Conservation (phyloP, 1,140 invertebrate genomes). For the Drosophila arawakana region DNA sequence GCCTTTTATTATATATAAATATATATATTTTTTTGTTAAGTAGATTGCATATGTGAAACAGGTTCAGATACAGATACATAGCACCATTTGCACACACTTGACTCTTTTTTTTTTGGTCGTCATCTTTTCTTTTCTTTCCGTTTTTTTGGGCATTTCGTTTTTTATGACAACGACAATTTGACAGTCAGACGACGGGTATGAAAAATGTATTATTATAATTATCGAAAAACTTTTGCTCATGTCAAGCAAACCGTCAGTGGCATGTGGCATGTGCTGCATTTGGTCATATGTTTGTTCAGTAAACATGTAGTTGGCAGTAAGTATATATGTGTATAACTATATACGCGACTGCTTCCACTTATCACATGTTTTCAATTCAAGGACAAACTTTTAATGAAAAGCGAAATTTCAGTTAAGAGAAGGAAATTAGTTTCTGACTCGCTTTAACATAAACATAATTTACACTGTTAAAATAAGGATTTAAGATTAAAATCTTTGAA, state of each 20-base stretch:
- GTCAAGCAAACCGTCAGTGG: conserved; percentile 23
- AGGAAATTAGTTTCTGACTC: no score
- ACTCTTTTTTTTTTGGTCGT: conserved; percentile 36
- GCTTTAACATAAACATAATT: no score
- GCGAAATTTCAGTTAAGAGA: neutral
- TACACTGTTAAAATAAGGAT: no score
- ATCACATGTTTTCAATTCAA: conserved; percentile 35
- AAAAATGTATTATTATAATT: conserved; percentile 73
- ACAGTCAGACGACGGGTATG: conserved; percentile 27
- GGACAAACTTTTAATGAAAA: conserved; percentile 26
- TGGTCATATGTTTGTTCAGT: conserved; percentile 29
- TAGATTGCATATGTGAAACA: conserved; percentile 59
- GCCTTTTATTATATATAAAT: conserved; percentile 27
- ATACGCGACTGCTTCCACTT: conserved; percentile 3
- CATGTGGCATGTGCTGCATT: conserved; percentile 50
- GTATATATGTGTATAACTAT: neutral
- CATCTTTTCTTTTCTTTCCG: conserved; percentile 44
- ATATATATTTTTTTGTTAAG: conserved; percentile 14
- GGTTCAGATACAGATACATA: conserved; percentile 49
- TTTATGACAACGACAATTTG: conserved; percentile 74
- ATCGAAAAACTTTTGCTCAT: conserved; percentile 61
- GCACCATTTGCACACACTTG: conserved; percentile 72
- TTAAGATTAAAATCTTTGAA: no score
- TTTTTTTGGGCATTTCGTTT: conserved; percentile 55
- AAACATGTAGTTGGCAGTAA: neutral